Conservation (phyloP, 1,140 invertebrate genomes). For the Rhopalosiphum padi region DNA sequence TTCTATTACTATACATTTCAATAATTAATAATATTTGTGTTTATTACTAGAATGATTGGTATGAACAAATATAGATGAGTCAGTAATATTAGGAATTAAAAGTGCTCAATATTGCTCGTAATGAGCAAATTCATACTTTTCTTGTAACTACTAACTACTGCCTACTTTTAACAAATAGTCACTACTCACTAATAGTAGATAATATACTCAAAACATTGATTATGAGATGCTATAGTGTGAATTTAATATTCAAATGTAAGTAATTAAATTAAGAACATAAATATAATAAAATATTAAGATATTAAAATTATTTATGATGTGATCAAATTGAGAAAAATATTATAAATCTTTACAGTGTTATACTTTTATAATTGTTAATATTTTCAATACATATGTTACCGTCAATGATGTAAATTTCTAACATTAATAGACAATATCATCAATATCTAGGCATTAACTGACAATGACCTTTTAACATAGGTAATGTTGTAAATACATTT, state of each 20-base stretch:
- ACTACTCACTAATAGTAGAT: neutral
- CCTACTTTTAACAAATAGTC: neutral
- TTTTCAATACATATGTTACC: too few species aligned
- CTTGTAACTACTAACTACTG: neutral
- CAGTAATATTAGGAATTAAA: neutral
- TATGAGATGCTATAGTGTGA: neutral
- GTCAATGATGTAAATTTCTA: too few species aligned
- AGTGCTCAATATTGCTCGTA: neutral
- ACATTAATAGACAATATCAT: too few species aligned
- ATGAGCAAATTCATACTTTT: neutral
- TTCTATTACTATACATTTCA: too few species aligned
- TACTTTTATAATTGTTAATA: too few species aligned
- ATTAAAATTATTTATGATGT: neutral
- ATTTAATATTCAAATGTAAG: neutral
- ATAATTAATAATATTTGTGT: neutral
- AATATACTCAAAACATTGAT: neutral
- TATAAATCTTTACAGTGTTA: too few species aligned
- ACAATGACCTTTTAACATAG: too few species aligned
- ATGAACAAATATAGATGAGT: neutral
- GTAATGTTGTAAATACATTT: too few species aligned
- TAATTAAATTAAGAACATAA: neutral
- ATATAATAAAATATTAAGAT: neutral
- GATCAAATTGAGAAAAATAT: neutral
- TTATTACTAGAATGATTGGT: neutral
- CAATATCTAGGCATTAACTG: too few species aligned